These are phyloP conservation scores for Lota lota DNA, from an alignment of 2,113 vertebrate genomes.

Conservation along the genomic window DNA sequence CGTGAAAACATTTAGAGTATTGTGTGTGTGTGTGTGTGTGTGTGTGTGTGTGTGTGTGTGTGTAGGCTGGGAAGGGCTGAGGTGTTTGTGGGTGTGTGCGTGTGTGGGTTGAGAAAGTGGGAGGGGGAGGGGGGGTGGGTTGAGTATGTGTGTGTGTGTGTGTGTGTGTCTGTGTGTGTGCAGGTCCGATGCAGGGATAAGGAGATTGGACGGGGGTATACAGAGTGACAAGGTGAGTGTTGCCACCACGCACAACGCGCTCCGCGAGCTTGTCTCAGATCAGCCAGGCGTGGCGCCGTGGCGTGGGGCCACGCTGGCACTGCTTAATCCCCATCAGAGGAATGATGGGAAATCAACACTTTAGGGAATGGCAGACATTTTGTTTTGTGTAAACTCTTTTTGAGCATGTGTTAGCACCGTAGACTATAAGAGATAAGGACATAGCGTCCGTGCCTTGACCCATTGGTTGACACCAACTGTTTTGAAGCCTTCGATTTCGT, in stretches of 20 bases:
- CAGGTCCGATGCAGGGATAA: not conserved
- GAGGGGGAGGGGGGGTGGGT: constrained; percentile 24
- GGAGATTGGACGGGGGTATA: constrained; percentile 18
- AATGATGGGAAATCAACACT: too few species aligned
- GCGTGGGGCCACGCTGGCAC: constrained; percentile 26
- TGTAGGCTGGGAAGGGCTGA: not conserved
- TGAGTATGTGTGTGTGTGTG: constrained; percentile 13
- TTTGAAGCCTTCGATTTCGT: too few species aligned
- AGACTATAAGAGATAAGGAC: too few species aligned
- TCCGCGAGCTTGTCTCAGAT: constrained; percentile 36
- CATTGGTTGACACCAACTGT: too few species aligned
- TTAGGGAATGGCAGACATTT: too few species aligned
- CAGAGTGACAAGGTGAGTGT: constrained; percentile 56
- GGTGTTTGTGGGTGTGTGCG: constrained; percentile 20
- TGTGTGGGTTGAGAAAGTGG: too few species aligned
- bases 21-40: constrained; percentile 14
- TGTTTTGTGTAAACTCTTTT: too few species aligned
- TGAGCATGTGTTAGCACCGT: too few species aligned
- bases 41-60: constrained; percentile 22
- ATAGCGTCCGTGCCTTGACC: too few species aligned
- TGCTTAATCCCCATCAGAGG: too few species aligned
- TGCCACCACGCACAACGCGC: constrained; percentile 28
- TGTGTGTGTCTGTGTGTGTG: constrained; percentile 21
- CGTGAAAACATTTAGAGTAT: constrained; percentile 56
- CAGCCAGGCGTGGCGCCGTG: constrained; percentile 37